Evolutionary conservation across 2,888 invertebrate species (phyloP).

Genomic region (Dioctria linearis): DNA sequence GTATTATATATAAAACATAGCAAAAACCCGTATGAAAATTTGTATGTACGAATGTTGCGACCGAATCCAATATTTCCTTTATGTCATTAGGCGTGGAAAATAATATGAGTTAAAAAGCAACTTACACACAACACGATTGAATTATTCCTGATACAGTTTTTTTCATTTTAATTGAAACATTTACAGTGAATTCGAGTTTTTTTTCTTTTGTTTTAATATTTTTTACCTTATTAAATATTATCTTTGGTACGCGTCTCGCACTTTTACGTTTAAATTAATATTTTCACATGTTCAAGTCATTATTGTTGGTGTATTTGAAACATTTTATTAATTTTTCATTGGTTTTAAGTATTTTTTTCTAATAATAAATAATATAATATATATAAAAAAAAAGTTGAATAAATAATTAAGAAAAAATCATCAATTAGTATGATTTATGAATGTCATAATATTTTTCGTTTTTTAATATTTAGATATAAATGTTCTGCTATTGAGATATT

Average conservation of each 20-base stretch:
- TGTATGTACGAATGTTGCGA: too few relatives aligned
- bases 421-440: conserved; percentile 27
- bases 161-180: conserved; percentile 42
- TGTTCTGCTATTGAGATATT: conserved; percentile 54
- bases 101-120: background rate
- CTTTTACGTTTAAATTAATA: background rate
- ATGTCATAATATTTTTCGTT: conserved; percentile 35
- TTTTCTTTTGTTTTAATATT: conserved; percentile 6
- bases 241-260: conserved; percentile 34
- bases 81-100: too few relatives aligned
- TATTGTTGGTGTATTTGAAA: conserved; percentile 25
- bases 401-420: conserved; percentile 6
- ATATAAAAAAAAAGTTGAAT: conserved; percentile 27
- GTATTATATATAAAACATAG: too few relatives aligned
- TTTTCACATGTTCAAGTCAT: conserved; percentile 23
- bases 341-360: background rate
- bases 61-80: too few relatives aligned
- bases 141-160: background rate
- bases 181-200: conserved; percentile 34
- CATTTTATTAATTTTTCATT: background rate
- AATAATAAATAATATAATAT: background rate
- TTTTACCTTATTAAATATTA: conserved; percentile 27
- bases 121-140: conserved; percentile 29
- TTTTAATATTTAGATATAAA: conserved; percentile 39
- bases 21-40: too few relatives aligned